A percentile compares a stretch with the other conserved stretches of the same genome.
Conservation (phyloP, 1,140 invertebrate species). For the Heliconius melpomene region DNA sequence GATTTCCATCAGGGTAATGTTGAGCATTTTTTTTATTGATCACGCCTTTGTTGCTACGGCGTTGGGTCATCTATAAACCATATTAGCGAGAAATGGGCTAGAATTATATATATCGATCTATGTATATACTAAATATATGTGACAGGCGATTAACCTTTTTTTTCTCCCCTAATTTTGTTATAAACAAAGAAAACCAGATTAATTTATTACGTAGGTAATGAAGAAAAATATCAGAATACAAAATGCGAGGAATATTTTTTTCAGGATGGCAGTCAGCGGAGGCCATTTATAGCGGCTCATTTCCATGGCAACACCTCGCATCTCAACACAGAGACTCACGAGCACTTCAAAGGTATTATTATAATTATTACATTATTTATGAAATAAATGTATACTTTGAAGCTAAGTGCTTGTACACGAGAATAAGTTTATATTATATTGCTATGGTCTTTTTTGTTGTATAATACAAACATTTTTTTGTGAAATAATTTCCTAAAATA, state of each 20-base stretch:
- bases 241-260: not conserved
- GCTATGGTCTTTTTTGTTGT: no score
- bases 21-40: no score
- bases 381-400: not conserved
- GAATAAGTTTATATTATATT: not conserved
- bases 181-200: not conserved
- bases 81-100: no score
- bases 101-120: no score
- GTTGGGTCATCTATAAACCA: no score
- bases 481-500: no score
- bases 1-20: no score
- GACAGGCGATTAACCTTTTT: no score
- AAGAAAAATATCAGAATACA: not conserved
- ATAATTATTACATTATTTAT: not conserved
- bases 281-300: slow-evolving; percentile 70
- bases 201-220: not conserved
- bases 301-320: slow-evolving; percentile 76
- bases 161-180: not conserved
- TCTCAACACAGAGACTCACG: slow-evolving; percentile 62
- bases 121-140: no score
- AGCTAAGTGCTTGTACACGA: not conserved
- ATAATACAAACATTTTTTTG: no score
- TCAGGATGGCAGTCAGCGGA: slow-evolving; percentile 46
- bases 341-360: slow-evolving; percentile 68
- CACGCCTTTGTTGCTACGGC: no score